Conservation (phyloP, 37 sponge, comb jelly and placozoan genomes). For the Amphimedon queenslandica region DNA sequence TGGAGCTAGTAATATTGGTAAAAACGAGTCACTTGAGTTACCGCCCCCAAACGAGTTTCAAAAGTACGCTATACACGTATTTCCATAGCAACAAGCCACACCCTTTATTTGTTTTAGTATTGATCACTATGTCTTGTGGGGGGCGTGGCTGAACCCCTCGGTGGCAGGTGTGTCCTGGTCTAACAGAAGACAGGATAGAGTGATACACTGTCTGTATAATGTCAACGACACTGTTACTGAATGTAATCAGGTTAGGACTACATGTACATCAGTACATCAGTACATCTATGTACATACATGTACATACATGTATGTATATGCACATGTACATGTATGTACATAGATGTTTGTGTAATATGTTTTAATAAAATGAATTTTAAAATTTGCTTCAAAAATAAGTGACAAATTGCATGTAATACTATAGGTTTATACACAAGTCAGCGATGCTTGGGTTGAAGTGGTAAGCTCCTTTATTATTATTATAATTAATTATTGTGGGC, state of each 20-base stretch:
- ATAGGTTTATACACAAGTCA: conserved; percentile 10
- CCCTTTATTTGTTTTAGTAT: too few relatives aligned
- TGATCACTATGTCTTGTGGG: conserved; percentile 47
- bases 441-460: conserved; percentile 11
- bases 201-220: conserved; percentile 32
- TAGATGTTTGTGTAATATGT: too few relatives aligned
- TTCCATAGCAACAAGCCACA: neutral
- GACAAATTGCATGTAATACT: neutral
- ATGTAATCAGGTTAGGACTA: too few relatives aligned
- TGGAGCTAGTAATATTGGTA: neutral
- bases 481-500: neutral
- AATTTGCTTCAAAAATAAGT: too few relatives aligned
- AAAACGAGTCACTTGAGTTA: conserved; percentile 7
- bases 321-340: too few relatives aligned
- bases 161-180: conserved; percentile 35
- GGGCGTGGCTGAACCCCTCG: conserved; percentile 43
- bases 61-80: neutral
- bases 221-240: too few relatives aligned
- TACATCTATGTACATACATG: too few relatives aligned
- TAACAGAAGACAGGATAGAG: conserved; percentile 38
- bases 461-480: neutral
- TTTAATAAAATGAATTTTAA: too few relatives aligned
- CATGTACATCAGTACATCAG: too few relatives aligned
- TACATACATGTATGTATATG: too few relatives aligned
- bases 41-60: neutral